A percentile compares a stretch with the other conserved stretches of the same genome.
Evolutionary conservation across 1,140 invertebrate species (phyloP).

Genomic region (Bombus picipes): DNA sequence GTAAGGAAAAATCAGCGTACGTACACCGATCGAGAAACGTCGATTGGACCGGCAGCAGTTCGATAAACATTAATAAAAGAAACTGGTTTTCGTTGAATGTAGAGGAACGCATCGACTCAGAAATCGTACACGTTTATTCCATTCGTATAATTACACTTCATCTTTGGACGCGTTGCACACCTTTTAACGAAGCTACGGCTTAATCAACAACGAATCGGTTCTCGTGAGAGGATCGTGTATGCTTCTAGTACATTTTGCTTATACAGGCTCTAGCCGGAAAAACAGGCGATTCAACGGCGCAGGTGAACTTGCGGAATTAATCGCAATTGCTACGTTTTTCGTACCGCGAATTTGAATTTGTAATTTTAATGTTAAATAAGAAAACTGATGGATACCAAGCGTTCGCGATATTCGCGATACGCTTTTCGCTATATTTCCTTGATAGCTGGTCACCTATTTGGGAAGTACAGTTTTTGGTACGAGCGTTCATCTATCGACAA

Average conservation of each 20-base stretch:
- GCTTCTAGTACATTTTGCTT: not conserved
- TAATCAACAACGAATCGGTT: not conserved
- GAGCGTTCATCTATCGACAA: no score
- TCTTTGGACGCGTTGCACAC: not conserved
- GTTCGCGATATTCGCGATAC: no score
- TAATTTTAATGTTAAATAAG: no score
- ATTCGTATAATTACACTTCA: constrained; percentile 18
- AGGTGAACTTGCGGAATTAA: not conserved
- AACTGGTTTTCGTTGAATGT: not conserved
- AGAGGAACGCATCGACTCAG: not conserved
- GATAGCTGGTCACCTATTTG: no score
- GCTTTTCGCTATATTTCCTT: no score
- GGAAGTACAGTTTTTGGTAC: not conserved
- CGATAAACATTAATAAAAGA: not conserved
- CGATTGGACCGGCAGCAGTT: not conserved
- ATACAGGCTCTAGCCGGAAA: no score
- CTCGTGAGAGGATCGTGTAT: not conserved
- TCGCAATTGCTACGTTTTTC: not conserved
- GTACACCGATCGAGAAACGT: not conserved
- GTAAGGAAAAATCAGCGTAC: not conserved
- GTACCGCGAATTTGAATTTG: no score
- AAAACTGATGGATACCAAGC: no score
- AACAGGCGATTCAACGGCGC: no score
- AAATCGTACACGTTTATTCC: constrained; percentile 19
- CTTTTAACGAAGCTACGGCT: not conserved